Evolutionary conservation across 2,888 invertebrate species (phyloP), one percentile per base, ranked within the genome.

Genomic region (Mamestra brassicae): DNA sequence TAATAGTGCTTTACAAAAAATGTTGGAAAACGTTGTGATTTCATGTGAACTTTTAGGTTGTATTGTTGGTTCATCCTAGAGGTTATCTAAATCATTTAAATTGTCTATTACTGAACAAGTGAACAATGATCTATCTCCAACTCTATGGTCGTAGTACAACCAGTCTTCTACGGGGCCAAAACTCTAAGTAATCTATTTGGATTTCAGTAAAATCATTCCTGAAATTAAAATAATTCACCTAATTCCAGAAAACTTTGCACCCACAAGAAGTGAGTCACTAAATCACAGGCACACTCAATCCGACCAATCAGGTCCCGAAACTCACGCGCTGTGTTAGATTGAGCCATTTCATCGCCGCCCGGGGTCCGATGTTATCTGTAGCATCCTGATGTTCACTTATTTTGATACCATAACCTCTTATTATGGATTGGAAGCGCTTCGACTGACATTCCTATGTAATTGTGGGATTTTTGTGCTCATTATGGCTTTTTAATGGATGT

Each of bases 261-360:
- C 17, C 42, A 50, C 42, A 62, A 50, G 76, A 26, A 75, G 55
- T 75, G 62, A 81, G 17, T 17, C 55, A 75, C 76, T 77, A 83
- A 77, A 83, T 77, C 77, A 77, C 61, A 42, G 42, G 66, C 74
- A 62, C 65, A 57, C 64, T 79, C 63, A 36, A 70, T 61, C 60
- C 57, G 62, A 55, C 65, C 81, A 71, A 70, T 61, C 70, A 65
- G 36, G 64, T 64, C 54, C 47, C 70, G 38, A 88, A 62, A 45
- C 76, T 74, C 75, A 76, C 55, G 81, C 87, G 87, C 85, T 85
- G 84, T 74, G 81, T 84, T 81, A 90, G 93, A 95, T 95, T 95
- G 91, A 95, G 95, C 94, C 94, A 95, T 95, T 94, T 93, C 93
- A 93, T 91, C 94, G 90, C 83, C 80, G 91, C 92, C 93, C 89